phyloP scores from a whole-genome alignment of 1,140 invertebrate genomes.

The Zaprionus davidi region DNA sequence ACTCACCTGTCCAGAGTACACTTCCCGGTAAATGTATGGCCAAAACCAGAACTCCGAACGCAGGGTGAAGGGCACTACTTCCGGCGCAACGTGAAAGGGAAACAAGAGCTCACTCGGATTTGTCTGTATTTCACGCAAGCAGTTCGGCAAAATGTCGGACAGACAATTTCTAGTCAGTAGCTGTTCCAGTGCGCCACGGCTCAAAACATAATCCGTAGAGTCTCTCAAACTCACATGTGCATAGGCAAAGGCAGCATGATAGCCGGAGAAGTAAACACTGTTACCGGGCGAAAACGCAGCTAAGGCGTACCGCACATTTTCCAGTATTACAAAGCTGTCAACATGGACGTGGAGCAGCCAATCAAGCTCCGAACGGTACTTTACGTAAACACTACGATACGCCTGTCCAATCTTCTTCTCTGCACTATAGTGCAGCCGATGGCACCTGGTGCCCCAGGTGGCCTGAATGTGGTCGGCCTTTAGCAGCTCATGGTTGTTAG shows the following conservation, averaged over 20 bases:
- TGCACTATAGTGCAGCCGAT: slow-evolving; percentile 94
- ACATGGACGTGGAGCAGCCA: slow-evolving; percentile 98
- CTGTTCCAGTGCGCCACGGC: slow-evolving; percentile 87
- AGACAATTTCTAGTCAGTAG: slow-evolving; percentile 86
- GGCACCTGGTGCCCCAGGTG: slow-evolving; percentile 97
- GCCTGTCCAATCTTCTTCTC: slow-evolving; percentile 88
- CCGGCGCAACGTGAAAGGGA: slow-evolving; percentile 24
- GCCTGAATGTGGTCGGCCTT: slow-evolving; percentile 95
- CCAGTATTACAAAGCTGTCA: slow-evolving; percentile 96
- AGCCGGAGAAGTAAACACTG: slow-evolving; percentile 94
- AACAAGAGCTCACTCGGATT: slow-evolving; percentile 67
- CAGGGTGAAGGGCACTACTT: slow-evolving; percentile 36
- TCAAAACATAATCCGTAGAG: slow-evolving; percentile 95
- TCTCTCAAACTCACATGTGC: slow-evolving; percentile 95
- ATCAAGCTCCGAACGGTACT: slow-evolving; percentile 91
- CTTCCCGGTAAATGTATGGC: slow-evolving; percentile 42
- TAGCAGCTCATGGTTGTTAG: slow-evolving; percentile 74
- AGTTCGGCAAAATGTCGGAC: slow-evolving; percentile 2
- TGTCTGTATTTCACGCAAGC: slow-evolving; percentile 84
- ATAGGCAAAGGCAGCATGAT: slow-evolving; percentile 91
- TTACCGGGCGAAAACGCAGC: slow-evolving; percentile 87
- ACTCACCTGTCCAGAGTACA: slow-evolving; percentile 41
- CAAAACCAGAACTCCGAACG: slow-evolving; percentile 49
- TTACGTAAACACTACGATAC: slow-evolving; percentile 89
- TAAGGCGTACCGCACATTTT: slow-evolving; percentile 95